phyloP scores from a whole-genome alignment of 1,140 invertebrate genomes.

The Portunus trituberculatus region DNA sequence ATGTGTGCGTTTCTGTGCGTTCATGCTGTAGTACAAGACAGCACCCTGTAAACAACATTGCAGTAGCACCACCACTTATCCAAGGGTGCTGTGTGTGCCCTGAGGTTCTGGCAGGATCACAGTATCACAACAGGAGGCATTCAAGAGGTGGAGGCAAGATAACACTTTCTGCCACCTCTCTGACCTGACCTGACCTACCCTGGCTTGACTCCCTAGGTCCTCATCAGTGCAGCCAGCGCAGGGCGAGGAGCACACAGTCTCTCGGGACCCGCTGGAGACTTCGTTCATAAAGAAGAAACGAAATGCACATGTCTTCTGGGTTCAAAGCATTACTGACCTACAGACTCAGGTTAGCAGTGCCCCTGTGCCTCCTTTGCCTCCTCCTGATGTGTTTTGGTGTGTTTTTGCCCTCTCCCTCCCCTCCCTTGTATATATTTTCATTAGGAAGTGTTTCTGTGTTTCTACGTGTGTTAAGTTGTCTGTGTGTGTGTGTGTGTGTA shows the following conservation, averaged over 20 bases:
- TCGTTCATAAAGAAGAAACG: conserved; percentile 69
- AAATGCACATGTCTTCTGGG: conserved; percentile 70
- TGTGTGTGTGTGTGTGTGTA: no score
- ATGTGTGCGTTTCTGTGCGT: neutral
- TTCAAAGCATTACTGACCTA: conserved; percentile 71
- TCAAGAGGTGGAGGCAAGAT: neutral
- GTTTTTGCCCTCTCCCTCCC: no score
- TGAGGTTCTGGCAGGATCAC: neutral
- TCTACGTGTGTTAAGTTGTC: no score
- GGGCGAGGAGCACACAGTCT: conserved; percentile 7
- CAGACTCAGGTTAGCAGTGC: conserved; percentile 70
- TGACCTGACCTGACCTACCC: conserved; percentile 68
- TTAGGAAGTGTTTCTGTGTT: no score
- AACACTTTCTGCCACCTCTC: no score
- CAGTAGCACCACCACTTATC: neutral
- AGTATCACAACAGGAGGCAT: neutral
- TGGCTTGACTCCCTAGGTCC: conserved; percentile 60
- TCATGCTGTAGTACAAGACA: no score
- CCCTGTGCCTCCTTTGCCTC: no score
- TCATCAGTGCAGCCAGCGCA: conserved; percentile 45
- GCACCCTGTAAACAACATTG: neutral
- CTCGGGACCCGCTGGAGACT: conserved; percentile 61
- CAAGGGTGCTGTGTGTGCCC: no score
- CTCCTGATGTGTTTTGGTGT: no score
- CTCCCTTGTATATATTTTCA: no score